Conservation (phyloP, 2,113 vertebrate species). For the Capreolus pygargus region DNA sequence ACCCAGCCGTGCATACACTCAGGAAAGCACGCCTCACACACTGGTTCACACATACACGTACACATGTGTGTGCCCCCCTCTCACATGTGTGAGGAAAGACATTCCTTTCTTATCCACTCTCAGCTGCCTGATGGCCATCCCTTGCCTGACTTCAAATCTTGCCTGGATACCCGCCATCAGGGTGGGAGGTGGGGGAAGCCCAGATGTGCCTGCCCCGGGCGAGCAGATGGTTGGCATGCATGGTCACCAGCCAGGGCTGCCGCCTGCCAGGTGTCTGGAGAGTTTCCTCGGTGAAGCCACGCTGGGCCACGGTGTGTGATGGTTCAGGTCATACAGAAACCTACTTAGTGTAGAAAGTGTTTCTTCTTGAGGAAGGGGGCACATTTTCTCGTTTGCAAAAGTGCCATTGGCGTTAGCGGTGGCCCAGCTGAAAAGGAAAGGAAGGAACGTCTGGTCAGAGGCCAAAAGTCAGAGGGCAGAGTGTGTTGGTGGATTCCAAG, state of each 20-base stretch:
- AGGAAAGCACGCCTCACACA: fast-evolving
- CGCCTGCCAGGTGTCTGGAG: not conserved
- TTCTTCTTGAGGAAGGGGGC: not conserved
- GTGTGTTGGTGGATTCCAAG: not conserved
- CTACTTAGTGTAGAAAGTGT: not conserved
- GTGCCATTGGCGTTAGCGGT: not conserved
- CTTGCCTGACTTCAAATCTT: not conserved
- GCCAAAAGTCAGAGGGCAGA: not conserved
- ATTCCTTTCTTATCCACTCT: not conserved
- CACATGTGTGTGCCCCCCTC: not conserved
- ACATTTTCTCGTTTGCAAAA: not conserved
- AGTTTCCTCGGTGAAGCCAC: not conserved
- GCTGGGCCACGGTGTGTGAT: not conserved
- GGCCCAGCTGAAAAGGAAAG: not conserved
- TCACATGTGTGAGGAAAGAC: not conserved
- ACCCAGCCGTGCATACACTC: not conserved
- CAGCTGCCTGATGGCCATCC: not conserved
- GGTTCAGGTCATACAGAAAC: no score
- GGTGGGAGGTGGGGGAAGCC: no score
- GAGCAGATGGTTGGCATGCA: fast-evolving
- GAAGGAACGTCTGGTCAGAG: not conserved
- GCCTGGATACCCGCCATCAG: not conserved
- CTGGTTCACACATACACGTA: not conserved
- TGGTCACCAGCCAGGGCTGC: not conserved
- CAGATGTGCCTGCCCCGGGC: not conserved